Evolutionary conservation across 2,113 vertebrate genomes (phyloP).

Genomic region (Dicrurus megarhynchus): DNA sequence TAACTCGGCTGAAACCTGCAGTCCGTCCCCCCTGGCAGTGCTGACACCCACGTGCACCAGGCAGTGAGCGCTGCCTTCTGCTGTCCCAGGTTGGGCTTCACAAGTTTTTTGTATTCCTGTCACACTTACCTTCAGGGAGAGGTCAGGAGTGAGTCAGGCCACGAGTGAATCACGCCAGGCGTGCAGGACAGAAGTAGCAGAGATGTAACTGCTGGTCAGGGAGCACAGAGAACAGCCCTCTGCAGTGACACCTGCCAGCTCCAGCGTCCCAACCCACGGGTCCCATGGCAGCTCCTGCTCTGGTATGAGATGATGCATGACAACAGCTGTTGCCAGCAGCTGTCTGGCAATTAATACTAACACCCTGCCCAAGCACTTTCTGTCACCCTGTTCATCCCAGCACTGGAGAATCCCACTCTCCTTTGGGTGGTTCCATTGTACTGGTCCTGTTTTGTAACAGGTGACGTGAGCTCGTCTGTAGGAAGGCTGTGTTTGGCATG

Average conservation of each 20-base stretch:
- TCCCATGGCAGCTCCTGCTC: neutral
- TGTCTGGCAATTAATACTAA: neutral
- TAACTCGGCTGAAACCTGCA: neutral
- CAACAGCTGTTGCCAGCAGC: neutral
- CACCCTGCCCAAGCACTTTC: neutral
- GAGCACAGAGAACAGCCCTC: neutral
- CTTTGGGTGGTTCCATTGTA: neutral
- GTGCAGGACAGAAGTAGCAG: neutral
- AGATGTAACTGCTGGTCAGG: accelerated
- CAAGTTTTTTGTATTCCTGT: neutral
- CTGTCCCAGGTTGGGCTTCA: accelerated
- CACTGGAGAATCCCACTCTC: neutral
- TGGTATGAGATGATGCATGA: neutral
- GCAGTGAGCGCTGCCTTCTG: neutral
- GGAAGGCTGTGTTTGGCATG: neutral
- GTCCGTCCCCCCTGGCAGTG: neutral
- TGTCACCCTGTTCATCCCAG: neutral
- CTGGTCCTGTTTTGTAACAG: neutral
- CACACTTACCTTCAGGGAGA: neutral
- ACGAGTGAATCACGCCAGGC: neutral
- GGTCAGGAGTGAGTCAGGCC: neutral
- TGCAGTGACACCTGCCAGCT: neutral
- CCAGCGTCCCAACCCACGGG: accelerated
- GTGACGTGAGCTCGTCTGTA: neutral
- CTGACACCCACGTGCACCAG: neutral